Evolutionary conservation across 2,888 invertebrate genomes (phyloP).

Genomic region (Stenodema calcarata): DNA sequence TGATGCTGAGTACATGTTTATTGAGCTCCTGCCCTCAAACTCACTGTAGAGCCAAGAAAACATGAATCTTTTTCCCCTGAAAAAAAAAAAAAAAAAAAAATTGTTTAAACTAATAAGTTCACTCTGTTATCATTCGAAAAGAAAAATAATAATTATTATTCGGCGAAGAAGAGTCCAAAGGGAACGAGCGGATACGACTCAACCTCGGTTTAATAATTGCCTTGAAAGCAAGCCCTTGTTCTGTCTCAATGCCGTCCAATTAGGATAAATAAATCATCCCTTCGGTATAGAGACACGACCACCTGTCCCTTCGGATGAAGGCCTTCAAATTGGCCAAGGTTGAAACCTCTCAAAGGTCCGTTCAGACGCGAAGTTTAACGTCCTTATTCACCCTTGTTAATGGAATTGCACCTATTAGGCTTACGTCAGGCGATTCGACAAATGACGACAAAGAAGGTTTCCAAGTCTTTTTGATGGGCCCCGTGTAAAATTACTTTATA

Average conservation of each 20-base stretch:
- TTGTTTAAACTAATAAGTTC: too few species aligned
- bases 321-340: background rate
- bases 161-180: too few species aligned
- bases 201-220: background rate
- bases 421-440: background rate
- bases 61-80: too few species aligned
- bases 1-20: too few species aligned
- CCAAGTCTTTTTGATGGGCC: too few species aligned
- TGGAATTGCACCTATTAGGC: background rate
- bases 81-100: too few species aligned
- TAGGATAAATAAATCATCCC: background rate
- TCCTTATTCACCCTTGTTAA: background rate
- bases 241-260: background rate
- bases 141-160: too few species aligned
- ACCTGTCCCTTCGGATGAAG: background rate
- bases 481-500: too few species aligned
- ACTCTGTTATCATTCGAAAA: too few species aligned
- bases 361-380: background rate
- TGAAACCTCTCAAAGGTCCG: background rate
- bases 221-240: background rate
- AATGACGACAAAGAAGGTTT: background rate
- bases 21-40: too few species aligned
- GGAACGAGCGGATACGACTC: background rate
- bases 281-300: background rate
- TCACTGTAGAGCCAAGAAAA: too few species aligned